These are phyloP conservation scores for Galerucella nymphaeae DNA, from an alignment of 2,888 invertebrate species.

Conservation along the genomic window DNA sequence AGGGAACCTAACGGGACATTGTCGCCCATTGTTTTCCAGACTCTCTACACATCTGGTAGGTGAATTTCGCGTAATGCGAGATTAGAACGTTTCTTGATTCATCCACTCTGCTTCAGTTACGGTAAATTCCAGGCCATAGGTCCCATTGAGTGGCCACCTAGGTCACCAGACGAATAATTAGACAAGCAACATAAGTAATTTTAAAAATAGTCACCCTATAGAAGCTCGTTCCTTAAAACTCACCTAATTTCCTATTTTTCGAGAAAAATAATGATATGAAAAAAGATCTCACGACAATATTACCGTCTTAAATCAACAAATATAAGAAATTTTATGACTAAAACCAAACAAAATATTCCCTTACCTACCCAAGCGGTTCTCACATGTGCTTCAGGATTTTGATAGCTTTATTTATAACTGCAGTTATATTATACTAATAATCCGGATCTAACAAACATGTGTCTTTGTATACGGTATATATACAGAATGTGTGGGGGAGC, in stretches of 20 bases:
- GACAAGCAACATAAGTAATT: too few relatives aligned
- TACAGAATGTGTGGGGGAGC: constrained; percentile 50
- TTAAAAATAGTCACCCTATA: too few relatives aligned
- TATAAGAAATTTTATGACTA: constrained; percentile 51
- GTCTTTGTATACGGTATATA: constrained; percentile 38
- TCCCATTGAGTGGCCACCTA: too few relatives aligned
- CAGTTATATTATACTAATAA: constrained; percentile 56
- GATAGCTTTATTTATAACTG: constrained; percentile 49
- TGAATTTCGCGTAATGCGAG: too few relatives aligned
- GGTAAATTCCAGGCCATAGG: too few relatives aligned
- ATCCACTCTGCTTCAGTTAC: too few relatives aligned
- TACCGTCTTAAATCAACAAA: constrained; percentile 45
- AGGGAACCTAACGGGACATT: too few relatives aligned
- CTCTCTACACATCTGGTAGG: too few relatives aligned
- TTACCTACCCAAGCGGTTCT: constrained; percentile 42
- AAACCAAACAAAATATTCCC: constrained; percentile 43
- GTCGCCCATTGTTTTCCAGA: too few relatives aligned
- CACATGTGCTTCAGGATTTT: constrained; percentile 44
- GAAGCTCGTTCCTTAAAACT: too few relatives aligned
- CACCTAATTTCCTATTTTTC: background rate
- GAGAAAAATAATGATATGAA: background rate
- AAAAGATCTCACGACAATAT: constrained; percentile 9
- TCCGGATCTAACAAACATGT: constrained; percentile 56
- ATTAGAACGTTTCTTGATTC: too few relatives aligned
- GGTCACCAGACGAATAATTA: too few relatives aligned